phyloP scores from a whole-genome alignment of 2,113 vertebrate species.

The pig (Sus scrofa) region DNA sequence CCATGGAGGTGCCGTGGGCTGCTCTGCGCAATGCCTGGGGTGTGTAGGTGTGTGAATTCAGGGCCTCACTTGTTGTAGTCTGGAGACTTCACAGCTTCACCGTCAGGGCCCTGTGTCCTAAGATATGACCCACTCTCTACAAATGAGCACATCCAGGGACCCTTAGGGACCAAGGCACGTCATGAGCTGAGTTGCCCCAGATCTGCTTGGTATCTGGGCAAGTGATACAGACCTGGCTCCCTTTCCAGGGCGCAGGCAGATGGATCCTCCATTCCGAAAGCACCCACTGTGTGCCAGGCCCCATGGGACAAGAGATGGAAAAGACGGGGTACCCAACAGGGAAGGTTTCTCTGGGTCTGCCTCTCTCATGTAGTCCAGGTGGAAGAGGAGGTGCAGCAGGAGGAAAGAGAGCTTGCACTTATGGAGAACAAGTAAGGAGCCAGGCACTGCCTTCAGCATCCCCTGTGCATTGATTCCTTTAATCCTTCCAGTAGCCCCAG shows the following conservation, averaged over 20 bases:
- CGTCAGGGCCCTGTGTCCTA: accelerated
- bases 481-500: accelerated
- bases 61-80: accelerated
- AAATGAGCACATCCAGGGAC: neutral
- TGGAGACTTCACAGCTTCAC: too few species aligned
- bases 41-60: neutral
- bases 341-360: neutral
- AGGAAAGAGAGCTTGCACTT: too few species aligned
- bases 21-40: neutral
- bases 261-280: neutral
- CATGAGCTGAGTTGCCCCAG: neutral
- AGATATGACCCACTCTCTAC: neutral
- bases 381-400: neutral
- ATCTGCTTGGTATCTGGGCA: neutral
- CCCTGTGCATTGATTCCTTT: accelerated
- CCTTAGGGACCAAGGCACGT: neutral
- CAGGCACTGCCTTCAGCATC: accelerated
- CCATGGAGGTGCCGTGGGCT: accelerated
- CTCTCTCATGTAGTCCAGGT: neutral
- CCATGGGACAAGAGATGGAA: accelerated
- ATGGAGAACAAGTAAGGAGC: accelerated
- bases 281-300: neutral
- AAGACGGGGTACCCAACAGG: neutral
- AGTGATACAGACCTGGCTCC: neutral
- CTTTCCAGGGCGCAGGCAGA: neutral